Evolutionary conservation across 2,797 vertebrate species (phyloP), one percentile per base, ranked within the genome.

Genomic region (Carduelis carduelis): DNA sequence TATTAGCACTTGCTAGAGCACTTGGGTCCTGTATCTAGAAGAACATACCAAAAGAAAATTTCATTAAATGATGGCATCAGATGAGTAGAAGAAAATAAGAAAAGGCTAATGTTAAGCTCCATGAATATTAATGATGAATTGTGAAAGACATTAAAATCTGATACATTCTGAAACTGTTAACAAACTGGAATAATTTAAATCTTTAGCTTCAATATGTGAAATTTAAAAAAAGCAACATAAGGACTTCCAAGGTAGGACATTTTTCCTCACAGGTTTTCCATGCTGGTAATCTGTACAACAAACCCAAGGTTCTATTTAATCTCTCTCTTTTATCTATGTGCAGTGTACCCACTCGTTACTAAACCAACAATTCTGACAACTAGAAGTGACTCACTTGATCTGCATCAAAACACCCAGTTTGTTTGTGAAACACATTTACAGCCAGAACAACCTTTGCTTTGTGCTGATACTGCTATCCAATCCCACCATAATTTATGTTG

Each of bases 341-440:
- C 19, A 49, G 43, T 52, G 39, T 68, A 63, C 41, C 55, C 24
- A 39, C 28, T 20, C 9, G 11, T 66, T 89, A 83, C 81, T 87
- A 83, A 83, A 89, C 78, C 94, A 95, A 69, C 41, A 85, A 77
- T 14, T 34, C 32, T 86, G 84, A 90, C 14, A 87, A 87, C 44
- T 56, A 84, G 35, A 64, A 32, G 52, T 75, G 53, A 94, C n/a
- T 91, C 80, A 76, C n/a, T 26, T 75, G 59, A 85, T 69, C 6
- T 35, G 14, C 34, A 66, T 74, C 66, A 71, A 65, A 55, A 37
- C 61, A 89, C 14, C 5, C 21, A 72, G 59, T 66, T 60, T 91
- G n/a, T 69, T 57, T 65, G 28, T 59, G 65, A 94, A 89, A 75
- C 20, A 43, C 46, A 35, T 30, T 80, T 78, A 87, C 4, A 60